Evolutionary conservation across 1,140 invertebrate genomes (phyloP), one percentile per base, ranked within the genome.

Genomic region (Ephestia elutella): DNA sequence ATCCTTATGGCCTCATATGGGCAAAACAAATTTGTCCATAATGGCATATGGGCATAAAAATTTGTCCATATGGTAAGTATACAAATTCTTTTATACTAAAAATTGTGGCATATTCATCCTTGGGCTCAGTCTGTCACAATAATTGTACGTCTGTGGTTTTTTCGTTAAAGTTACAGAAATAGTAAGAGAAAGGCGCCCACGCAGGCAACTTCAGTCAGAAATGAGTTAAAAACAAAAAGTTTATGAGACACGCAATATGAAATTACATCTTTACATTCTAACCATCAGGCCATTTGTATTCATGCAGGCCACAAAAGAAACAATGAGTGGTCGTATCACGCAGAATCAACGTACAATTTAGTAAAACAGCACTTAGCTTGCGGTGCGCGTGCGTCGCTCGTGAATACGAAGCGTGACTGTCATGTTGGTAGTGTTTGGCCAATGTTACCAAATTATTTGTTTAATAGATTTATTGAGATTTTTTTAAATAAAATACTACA

Each of bases 271-370:
- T 44, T 44, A 44, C 38, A 44, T 44, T 44, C 38, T 44, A 44
- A 44, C 38, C 32, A 10, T 44, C 13, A 44, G 2, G 13, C 11
- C 38, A 44, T 44, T 44, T n/a, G 38, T 44, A 44, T 44, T 44
- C 38, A 44, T 44, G 10, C 13, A 10, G 57, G 32, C 48, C 13
- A 62, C 66, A 63, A 73, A 70, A 44, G 59, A 57, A 65, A 65
- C 62, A 68, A 63, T 44, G 38, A 64, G 68, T 62, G 21, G 56
- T 62, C 59, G 55, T 66, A 72, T 72, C 63, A 72, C 66, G 64
- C 65, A 63, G 61, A 70, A 72, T 70, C 63, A 68, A 65, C 61
- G 56, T 66, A 68, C 67, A 70, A 71, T 67, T 75, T 70, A 64
- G 60, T 66, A 68, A 73, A 44, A 63, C 56, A 60, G 62, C 62